A percentile compares a stretch with the other conserved stretches of the same genome.
phyloP scores from a whole-genome alignment of 2,888 invertebrate genomes.

The Oeneis ivallda region DNA sequence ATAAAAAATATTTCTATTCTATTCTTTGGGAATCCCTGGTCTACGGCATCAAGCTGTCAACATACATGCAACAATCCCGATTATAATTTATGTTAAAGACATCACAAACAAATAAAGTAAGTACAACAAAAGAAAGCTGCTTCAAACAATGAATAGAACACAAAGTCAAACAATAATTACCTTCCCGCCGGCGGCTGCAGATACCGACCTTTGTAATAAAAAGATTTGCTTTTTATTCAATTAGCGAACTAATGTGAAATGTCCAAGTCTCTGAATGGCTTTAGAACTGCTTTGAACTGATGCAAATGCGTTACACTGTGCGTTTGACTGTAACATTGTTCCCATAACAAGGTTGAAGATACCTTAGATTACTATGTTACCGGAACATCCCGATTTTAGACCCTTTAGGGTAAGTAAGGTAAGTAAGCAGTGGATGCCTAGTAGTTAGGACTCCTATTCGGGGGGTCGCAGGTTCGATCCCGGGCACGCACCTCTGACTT shows the following conservation, averaged over 20 bases:
- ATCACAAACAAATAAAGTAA: slow-evolving; percentile 46
- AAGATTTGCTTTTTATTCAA: slow-evolving; percentile 39
- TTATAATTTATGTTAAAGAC: slow-evolving; percentile 57
- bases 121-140: slow-evolving; percentile 59
- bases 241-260: slow-evolving; percentile 35
- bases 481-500: no score
- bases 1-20: no score
- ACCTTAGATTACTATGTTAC: no score
- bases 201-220: slow-evolving; percentile 35
- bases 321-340: background rate
- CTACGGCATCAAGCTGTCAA: no score
- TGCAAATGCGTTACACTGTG: background rate
- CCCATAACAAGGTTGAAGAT: no score
- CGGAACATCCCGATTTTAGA: no score
- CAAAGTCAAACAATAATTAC: slow-evolving; percentile 75
- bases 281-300: slow-evolving; percentile 9
- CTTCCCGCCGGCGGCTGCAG: slow-evolving; percentile 52
- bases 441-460: no score
- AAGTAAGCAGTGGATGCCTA: no score
- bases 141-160: slow-evolving; percentile 55
- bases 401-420: no score
- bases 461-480: no score
- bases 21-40: no score
- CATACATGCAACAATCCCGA: no score
- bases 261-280: slow-evolving; percentile 21